phyloP scores from a whole-genome alignment of 2,888 invertebrate species.

The Cephus pulcher region DNA sequence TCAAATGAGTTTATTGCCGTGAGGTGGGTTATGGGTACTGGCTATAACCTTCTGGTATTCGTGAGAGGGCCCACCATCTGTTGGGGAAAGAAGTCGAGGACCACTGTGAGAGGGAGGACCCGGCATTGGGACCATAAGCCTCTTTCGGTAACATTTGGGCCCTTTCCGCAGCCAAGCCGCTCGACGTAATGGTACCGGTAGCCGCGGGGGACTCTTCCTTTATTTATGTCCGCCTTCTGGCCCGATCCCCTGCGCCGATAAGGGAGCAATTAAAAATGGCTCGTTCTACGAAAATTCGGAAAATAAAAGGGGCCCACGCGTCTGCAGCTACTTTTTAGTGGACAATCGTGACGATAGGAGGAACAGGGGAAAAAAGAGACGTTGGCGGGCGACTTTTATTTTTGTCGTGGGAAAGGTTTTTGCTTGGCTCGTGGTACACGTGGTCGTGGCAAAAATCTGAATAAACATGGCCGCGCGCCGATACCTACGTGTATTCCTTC shows the following conservation, averaged over 20 bases:
- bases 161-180: constrained; percentile 15
- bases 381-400: neutral
- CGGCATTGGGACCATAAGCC: constrained; percentile 8
- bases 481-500: constrained; percentile 13
- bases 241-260: constrained; percentile 41
- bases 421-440: neutral
- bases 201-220: constrained; percentile 43
- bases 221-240: constrained; percentile 36
- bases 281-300: constrained; percentile 27
- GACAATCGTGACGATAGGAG: neutral
- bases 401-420: neutral
- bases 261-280: constrained; percentile 41
- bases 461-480: constrained; percentile 22
- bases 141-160: constrained; percentile 2
- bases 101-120: constrained; percentile 4
- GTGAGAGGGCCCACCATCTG: neutral
- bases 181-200: constrained; percentile 40
- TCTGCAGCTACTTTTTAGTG: neutral
- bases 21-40: constrained; percentile 18
- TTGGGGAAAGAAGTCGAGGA: constrained; percentile 1
- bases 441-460: constrained; percentile 7
- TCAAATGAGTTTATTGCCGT: constrained; percentile 24
- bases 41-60: constrained; percentile 18
- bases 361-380: neutral
- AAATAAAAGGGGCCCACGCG: neutral